Evolutionary conservation across 1,140 invertebrate species (phyloP).

Genomic region (Solen grandis): DNA sequence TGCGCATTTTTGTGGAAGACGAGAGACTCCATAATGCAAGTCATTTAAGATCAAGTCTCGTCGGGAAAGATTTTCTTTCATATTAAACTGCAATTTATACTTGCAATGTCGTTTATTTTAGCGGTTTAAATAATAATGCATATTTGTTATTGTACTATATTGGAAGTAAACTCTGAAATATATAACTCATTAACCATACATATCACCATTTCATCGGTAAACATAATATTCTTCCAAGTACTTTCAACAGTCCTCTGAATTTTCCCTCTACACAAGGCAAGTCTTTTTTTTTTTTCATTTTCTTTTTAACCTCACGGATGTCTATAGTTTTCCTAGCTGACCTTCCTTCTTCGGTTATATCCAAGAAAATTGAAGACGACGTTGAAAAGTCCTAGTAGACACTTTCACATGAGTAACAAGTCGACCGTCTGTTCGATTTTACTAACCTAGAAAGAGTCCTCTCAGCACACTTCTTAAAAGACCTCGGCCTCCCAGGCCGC

Average conservation of each 20-base stretch:
- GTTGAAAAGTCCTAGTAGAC: neutral
- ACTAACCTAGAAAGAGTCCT: neutral
- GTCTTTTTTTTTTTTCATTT: neutral
- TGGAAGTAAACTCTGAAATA: too few species aligned
- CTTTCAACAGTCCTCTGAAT: neutral
- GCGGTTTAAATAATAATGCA: too few species aligned
- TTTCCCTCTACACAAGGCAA: neutral
- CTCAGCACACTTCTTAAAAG: neutral
- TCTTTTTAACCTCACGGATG: neutral
- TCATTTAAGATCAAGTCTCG: too few species aligned
- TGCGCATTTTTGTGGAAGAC: too few species aligned
- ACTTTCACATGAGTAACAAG: neutral
- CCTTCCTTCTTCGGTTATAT: neutral
- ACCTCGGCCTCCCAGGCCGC: neutral
- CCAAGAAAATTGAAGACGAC: neutral
- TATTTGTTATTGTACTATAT: too few species aligned
- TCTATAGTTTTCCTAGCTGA: neutral
- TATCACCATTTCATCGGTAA: neutral
- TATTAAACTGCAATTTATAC: too few species aligned
- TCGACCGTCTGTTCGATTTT: neutral
- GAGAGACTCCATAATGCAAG: too few species aligned
- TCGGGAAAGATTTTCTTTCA: too few species aligned
- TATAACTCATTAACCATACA: too few species aligned
- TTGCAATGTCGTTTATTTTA: too few species aligned
- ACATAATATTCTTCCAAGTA: neutral